Evolutionary conservation across 2,113 vertebrate genomes (phyloP), one percentile per base, ranked within the genome.

Genomic region (Cinclus cinclus): DNA sequence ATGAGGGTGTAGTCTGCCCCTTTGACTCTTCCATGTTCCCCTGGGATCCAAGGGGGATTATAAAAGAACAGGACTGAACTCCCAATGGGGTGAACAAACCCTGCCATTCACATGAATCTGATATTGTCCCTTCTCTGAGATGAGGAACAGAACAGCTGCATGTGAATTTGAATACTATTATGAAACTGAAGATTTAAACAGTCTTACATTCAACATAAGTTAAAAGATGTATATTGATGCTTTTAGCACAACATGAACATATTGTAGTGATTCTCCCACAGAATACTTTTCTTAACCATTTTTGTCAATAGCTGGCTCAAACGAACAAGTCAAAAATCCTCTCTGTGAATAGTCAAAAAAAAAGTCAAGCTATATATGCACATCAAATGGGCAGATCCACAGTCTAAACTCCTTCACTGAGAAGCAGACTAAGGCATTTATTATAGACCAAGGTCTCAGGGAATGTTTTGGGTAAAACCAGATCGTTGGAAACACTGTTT

Each of bases 11-110:
- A 58, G 49, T 53, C 52, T 75, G 35, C 8, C 55, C 7, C 24
- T 84, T 89, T n/a, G 13, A 33, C 22, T 78, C 16, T 84, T 39
- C 30, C 22, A 7, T 14, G 11, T 19, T 81, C 59, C 21, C 10
- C 35, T 2, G 20, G 4, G 5, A 5, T 62, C 7, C 41, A 52
- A 56, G 6, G 4, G 9, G 17, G 6, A 46, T 49, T 81, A 50
- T 6, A 52, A 89, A 78, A 58, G 15, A n/a, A 65, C 5, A 69
- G 20, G 33, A 7, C 37, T 74, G 24, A 59, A 31, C 7, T 87
- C 7, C n/a, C 8, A 46, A 7, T 30, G 20, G 23, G 25, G 7
- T 4, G 2, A 49, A 79, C 67, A 59, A 73, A 10, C 0, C 2
- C 9, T 5, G 1, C 17, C 7, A 5, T 64, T 68, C 35, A 87